Conservation (phyloP, 2,888 invertebrate species). For the Cerceris ruficornis region DNA sequence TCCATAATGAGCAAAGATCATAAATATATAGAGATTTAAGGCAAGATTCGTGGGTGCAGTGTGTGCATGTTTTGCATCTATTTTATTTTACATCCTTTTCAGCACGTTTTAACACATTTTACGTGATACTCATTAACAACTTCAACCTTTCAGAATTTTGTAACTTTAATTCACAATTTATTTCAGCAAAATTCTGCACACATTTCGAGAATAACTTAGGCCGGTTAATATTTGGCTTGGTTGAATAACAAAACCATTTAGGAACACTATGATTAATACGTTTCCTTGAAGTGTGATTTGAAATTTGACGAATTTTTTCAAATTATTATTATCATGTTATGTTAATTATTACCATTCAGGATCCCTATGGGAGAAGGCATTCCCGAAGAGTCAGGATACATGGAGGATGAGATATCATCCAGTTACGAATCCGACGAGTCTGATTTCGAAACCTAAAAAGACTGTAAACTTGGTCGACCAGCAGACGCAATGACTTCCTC, state of each 20-base stretch:
- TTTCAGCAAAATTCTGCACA: too few species aligned
- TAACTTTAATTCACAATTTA: too few species aligned
- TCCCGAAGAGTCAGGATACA: conserved; percentile 67
- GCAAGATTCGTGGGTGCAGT: conserved; percentile 44
- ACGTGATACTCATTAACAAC: too few species aligned
- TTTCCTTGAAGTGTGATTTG: not conserved
- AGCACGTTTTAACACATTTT: not conserved
- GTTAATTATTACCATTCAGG: conserved; percentile 57
- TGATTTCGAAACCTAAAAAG: conserved; percentile 65
- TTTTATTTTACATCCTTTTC: too few species aligned
- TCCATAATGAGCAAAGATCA: conserved; percentile 54
- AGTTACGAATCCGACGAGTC: conserved; percentile 74
- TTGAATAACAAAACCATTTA: not conserved
- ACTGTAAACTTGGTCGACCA: not conserved
- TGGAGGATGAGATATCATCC: conserved; percentile 72
- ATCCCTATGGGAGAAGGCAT: conserved; percentile 67
- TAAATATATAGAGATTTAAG: conserved; percentile 49
- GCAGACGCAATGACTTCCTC: not conserved
- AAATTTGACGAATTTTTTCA: too few species aligned
- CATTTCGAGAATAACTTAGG: too few species aligned
- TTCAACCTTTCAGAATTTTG: too few species aligned
- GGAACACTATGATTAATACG: not conserved
- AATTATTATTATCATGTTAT: not conserved
- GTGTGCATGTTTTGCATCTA: conserved; percentile 14
- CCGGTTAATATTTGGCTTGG: too few species aligned